Base-by-base conservation (phyloP, 2,113 vertebrate genomes). In the Lonchura striata region DNA sequence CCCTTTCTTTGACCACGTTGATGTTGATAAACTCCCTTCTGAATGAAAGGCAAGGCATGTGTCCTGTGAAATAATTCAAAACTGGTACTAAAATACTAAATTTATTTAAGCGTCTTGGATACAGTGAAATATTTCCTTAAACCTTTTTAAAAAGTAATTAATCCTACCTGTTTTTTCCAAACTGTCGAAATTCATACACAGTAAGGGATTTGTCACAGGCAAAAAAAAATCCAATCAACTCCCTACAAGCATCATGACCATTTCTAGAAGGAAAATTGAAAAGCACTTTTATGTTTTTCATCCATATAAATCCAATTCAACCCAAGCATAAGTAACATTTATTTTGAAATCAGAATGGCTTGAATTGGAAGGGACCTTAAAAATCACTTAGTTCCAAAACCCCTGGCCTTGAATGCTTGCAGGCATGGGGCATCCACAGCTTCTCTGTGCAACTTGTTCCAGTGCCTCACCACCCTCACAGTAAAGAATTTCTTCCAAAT, bases 221-320 rank as follows among this genome's bases (percentile, higher is more conserved):
- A 41, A 99, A 99, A 94, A 98, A 99, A 94, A 98, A 98, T 49
- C 98, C 98, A 85, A 97, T 96, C 91, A 98, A 95, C 78, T 99
- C 98, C 94, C 98, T 98, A 77, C 98, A 98, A 52, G 98, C 98
- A 95, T 99, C 97, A 1, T 11, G 98, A 61, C 98, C 98, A 93
- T 98, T 98, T 96, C 98, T 98, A 92, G 22, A 88, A 95, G 42
- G 17, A 56, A 93, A 97, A 91, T 22, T 85, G 63, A 93, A 93
- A 82, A 59, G 41, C 5, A 52, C 1, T 14, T 83, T 95, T 59
- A 93, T 22, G 7, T 12, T 82, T 95, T 87, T 70, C 50, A 54
- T 52, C 39, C 31, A 49, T 10, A 18, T 35, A 33, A 84, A 77
- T 35, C 25, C 30, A 82, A 80, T 57, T 86, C 30, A 80, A 89